Evolutionary conservation across 2,888 invertebrate genomes (phyloP).

Genomic region (Andrena camellia): DNA sequence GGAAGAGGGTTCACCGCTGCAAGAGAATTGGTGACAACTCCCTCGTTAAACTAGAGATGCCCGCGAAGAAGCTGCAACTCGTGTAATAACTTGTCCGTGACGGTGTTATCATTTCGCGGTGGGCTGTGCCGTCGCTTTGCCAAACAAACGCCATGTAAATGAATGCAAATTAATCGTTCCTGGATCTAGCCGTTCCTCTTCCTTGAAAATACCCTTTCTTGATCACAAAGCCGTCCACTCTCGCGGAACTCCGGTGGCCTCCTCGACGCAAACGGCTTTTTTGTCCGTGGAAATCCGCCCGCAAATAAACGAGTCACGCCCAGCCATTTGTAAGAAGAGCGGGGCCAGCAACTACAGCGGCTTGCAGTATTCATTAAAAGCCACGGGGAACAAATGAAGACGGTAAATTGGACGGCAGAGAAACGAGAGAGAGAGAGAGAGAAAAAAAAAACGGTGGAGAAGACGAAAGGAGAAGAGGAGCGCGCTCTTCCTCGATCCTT

Average conservation of each 20-base stretch:
- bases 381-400: slow-evolving; percentile 50
- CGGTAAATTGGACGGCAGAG: slow-evolving; percentile 49
- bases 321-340: slow-evolving; percentile 64
- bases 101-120: slow-evolving; percentile 52
- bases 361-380: slow-evolving; percentile 61
- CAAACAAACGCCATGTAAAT: slow-evolving; percentile 57
- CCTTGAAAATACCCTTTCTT: slow-evolving; percentile 55
- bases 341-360: slow-evolving; percentile 46
- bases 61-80: slow-evolving; percentile 38
- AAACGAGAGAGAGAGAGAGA: background rate
- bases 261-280: slow-evolving; percentile 60
- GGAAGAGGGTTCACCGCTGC: slow-evolving; percentile 9
- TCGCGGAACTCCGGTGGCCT: slow-evolving; percentile 44
- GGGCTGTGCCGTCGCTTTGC: slow-evolving; percentile 12
- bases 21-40: slow-evolving; percentile 34
- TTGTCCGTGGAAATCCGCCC: slow-evolving; percentile 56
- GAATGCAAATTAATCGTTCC: slow-evolving; percentile 63
- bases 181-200: slow-evolving; percentile 44
- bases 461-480: background rate
- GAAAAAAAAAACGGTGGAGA: slow-evolving; percentile 2
- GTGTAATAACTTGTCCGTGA: slow-evolving; percentile 57
- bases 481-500: slow-evolving; percentile 28
- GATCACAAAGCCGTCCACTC: slow-evolving; percentile 62
- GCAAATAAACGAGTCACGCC: slow-evolving; percentile 73
- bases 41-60: slow-evolving; percentile 43